Evolutionary conservation across 2,113 vertebrate species (phyloP), one percentile per base, ranked within the genome.

Genomic region (Glareola pratincola): DNA sequence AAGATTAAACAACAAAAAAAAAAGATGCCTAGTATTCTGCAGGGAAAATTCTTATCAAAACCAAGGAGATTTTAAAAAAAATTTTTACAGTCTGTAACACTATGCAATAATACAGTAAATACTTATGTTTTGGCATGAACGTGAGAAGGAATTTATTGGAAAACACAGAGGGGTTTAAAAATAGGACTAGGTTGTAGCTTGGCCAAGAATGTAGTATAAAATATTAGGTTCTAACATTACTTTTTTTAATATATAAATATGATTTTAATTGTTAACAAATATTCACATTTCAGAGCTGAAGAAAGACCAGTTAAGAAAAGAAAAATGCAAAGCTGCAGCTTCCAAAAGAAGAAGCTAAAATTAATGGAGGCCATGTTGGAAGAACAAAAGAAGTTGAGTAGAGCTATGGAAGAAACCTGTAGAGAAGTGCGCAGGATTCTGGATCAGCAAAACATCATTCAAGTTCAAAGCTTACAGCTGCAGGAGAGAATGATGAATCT

Each of bases 401-500:
- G 98, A 24, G 99, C 99, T 27, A 97, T 99, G 95, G 99, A 99
- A 96, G 99, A 99, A 97, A 99, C 98, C 4, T 99, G 99, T 93
- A 97, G 99, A 34, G 99, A 99, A 97, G 99, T 99, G 26, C 99
- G 99, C 39, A 98, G 99, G 19, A 98, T 99, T 94, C 97, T 99
- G 97, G 99, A 99, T 90, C 99, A 99, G 96, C 99, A 99, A 97
- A 99, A 99, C 98, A 98, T 99, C 91, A 98, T 99, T 78, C 99
- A 99, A 98, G 99, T 99, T 85, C 99, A 99, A 97, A 99, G 99
- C 93, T 97, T 99, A 92, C 99, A 99, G 98, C 98, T 99, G 62
- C 99, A 99, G 97, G 99, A 99, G 73, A 98, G 99, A 68, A 99
- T 99, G 99, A 99, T 99, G 99, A 99, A 99, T 97, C 98, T 99